Evolutionary conservation across 2,113 vertebrate species (phyloP).

Genomic region (Psittacara wagleri): DNA sequence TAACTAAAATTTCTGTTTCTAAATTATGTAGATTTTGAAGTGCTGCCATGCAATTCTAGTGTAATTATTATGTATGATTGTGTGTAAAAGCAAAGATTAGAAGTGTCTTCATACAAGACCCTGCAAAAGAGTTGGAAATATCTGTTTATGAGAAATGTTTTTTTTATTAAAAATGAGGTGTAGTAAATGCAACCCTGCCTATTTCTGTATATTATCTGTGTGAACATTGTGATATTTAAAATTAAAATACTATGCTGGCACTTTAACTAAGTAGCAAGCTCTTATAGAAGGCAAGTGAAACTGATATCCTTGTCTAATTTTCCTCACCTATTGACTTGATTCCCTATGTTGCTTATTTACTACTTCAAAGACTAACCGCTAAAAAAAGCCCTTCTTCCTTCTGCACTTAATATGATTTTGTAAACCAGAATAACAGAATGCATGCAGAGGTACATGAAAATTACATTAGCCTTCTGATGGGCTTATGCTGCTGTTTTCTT

Average conservation of each 20-base stretch:
- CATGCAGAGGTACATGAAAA: constrained; percentile 8
- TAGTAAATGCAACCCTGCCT: neutral
- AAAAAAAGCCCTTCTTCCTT: neutral
- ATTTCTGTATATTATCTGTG: constrained; percentile 35
- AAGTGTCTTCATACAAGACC: neutral
- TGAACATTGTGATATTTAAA: constrained; percentile 28
- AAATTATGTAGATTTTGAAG: constrained; percentile 10
- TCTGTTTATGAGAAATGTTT: constrained; percentile 39
- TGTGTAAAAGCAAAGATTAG: neutral
- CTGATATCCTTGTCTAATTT: neutral
- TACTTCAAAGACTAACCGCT: constrained; percentile 4
- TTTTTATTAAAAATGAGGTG: constrained; percentile 44
- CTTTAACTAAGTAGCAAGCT: constrained; percentile 37
- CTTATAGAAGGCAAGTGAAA: neutral
- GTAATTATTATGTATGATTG: neutral
- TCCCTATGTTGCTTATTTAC: neutral
- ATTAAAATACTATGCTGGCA: neutral
- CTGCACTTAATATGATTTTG: neutral
- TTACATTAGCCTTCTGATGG: constrained; percentile 6
- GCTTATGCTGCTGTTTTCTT: constrained; percentile 38
- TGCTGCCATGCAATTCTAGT: constrained; percentile 15
- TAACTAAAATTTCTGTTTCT: constrained; percentile 8
- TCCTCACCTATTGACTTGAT: neutral
- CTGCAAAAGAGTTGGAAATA: constrained; percentile 37
- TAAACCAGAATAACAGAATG: neutral